Base-by-base conservation (phyloP, 2,888 invertebrate genomes). In the Euproctis similis region DNA sequence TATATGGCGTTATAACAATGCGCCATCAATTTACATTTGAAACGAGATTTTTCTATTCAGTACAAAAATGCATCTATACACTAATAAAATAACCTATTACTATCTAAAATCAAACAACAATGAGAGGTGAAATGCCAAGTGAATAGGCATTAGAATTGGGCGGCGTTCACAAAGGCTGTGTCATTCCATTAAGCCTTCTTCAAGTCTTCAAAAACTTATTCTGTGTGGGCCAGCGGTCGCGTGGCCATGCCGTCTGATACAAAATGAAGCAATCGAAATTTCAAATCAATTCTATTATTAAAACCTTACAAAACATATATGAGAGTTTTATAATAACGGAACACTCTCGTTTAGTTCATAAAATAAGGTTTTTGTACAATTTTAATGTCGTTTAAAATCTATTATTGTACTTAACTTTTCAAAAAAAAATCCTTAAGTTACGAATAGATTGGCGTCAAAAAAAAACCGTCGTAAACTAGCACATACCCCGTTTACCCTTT, bases 121-220 rank as follows among this genome's bases (percentile, higher is more conserved):
- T 74, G 77, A 64, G 67, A 69, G 71, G 68, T 74, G 77, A 81
- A 76, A 81, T 81, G 80, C 82, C 78, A 81, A 80, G 74, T 84
- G 78, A 84, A 84, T 82, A 75, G 80, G 80, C 82, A 80, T 81
- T 77, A 71, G 80, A 82, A 82, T 82, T 84, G 81, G 82, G 81
- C 84, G 84, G 84, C 76, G 69, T 60, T 67, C 59, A 80, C 82
- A 84, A 84, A 82, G 82, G 73, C 73, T 65, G 63, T 81, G 82
- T 82, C 82, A 84, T 80, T 81, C 81, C 73, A 82, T 84, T 82
- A 82, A 80, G 77, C 78, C 78, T 78, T 68, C 81, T 84, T 82
- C 72, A 77, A 75, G 73, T 64, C 61, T 72, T 70, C 69, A 68
- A 64, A 60, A n/a, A n/a, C n/a, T 54, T 66, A 56, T 59, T 69